Evolutionary conservation across 2,888 invertebrate genomes (phyloP).

Genomic region (Ligdia adustata): DNA sequence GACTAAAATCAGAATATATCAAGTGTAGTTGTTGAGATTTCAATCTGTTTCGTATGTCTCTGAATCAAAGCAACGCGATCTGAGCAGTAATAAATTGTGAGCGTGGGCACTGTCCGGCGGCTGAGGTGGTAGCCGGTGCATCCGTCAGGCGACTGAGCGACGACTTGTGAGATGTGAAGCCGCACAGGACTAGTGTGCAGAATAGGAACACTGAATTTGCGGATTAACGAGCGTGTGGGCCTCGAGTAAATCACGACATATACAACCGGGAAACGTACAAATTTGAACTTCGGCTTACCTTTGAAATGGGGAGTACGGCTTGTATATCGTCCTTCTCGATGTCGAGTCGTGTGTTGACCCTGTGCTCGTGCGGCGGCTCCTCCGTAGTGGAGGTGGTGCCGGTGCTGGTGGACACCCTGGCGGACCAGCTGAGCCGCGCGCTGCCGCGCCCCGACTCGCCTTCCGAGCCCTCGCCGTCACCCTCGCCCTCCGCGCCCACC

Average conservation of each 20-base stretch:
- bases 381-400: conserved; percentile 64
- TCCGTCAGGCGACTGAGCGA: conserved; percentile 23
- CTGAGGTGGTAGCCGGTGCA: no score
- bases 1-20: conserved; percentile 16
- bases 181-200: no score
- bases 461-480: conserved; percentile 72
- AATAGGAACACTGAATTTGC: conserved; percentile 5
- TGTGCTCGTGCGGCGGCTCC: conserved; percentile 78
- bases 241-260: conserved; percentile 3
- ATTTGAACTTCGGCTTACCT: conserved; percentile 83
- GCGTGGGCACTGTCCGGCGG: conserved; percentile 15
- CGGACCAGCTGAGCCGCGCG: conserved; percentile 94
- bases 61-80: conserved; percentile 15
- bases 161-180: conserved; percentile 17
- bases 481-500: conserved; percentile 91
- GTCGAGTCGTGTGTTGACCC: conserved; percentile 92
- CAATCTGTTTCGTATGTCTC: conserved; percentile 17
- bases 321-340: conserved; percentile 97
- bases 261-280: background rate
- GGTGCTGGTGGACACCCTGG: conserved; percentile 73
- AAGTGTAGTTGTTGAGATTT: conserved; percentile 15
- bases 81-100: conserved; percentile 24
- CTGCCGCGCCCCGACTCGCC: conserved; percentile 88
- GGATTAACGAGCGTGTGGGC: conserved; percentile 6
- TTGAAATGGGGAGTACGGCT: conserved; percentile 96